These are phyloP conservation scores for Leptodactylus fallax DNA, from an alignment of 2,797 vertebrate species.

Conservation along the genomic window DNA sequence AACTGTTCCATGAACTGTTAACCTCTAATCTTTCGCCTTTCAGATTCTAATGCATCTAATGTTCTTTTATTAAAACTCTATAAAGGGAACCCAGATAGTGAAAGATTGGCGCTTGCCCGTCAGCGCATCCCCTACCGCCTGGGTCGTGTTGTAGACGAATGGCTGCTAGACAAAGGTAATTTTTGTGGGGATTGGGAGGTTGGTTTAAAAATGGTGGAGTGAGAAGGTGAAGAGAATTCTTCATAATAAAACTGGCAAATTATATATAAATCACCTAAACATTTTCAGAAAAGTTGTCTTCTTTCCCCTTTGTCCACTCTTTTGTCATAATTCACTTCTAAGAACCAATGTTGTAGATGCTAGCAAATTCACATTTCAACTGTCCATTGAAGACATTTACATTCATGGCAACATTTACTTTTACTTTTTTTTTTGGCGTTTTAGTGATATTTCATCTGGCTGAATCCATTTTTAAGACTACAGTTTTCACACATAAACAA, in stretches of 20 bases:
- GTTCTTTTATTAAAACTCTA: slow-evolving; percentile 95
- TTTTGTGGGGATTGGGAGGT: slow-evolving; percentile 63
- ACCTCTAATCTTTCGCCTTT: slow-evolving; percentile 72
- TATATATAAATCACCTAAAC: not conserved
- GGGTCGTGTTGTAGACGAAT: slow-evolving; percentile 99
- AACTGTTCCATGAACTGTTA: slow-evolving; percentile 65
- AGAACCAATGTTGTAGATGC: not conserved
- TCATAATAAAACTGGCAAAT: not conserved
- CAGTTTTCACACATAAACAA: not conserved
- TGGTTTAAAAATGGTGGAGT: slow-evolving; percentile 42
- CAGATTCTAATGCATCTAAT: slow-evolving; percentile 82
- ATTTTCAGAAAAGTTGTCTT: slow-evolving; percentile 9
- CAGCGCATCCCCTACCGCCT: slow-evolving; percentile 99
- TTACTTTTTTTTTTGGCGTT: not conserved
- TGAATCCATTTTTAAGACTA: too few relatives aligned
- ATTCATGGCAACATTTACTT: not conserved
- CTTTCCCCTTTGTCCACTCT: slow-evolving; percentile 17
- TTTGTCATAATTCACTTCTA: not conserved
- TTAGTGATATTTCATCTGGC: not conserved
- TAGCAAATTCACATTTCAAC: slow-evolving; percentile 7
- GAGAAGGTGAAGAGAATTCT: slow-evolving; percentile 62
- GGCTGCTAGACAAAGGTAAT: slow-evolving; percentile 99
- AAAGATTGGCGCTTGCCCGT: slow-evolving; percentile 99
- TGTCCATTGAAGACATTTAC: not conserved
- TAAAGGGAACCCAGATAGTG: slow-evolving; percentile 99